A percentile compares a stretch with the other conserved stretches of the same genome.
These are phyloP conservation scores for Disparrhopalites patrizii DNA, from an alignment of 2,888 invertebrate species.

Conservation along the genomic window DNA sequence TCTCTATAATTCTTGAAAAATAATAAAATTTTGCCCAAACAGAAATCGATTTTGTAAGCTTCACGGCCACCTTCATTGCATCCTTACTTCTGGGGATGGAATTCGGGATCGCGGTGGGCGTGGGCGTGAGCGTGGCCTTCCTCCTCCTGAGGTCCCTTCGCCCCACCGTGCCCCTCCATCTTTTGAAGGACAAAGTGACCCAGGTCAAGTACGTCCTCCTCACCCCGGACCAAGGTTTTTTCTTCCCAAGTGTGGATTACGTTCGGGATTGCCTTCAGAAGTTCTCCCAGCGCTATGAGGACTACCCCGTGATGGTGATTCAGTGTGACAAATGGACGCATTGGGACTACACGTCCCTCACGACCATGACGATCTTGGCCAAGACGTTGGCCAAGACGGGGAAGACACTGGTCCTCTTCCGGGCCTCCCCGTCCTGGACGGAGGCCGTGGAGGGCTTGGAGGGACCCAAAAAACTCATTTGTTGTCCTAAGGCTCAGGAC, in stretches of 20 bases:
- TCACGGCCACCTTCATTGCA: slow-evolving; percentile 74
- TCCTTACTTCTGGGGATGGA: slow-evolving; percentile 78
- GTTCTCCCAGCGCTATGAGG: slow-evolving; percentile 30
- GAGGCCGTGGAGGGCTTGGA: too few relatives aligned
- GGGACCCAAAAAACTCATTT: too few relatives aligned
- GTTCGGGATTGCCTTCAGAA: slow-evolving; percentile 32
- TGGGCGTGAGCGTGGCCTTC: slow-evolving; percentile 73
- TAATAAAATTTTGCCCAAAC: too few relatives aligned
- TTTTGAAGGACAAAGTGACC: slow-evolving; percentile 69
- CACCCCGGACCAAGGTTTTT: slow-evolving; percentile 29
- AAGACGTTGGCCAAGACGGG: too few relatives aligned
- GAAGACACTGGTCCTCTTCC: slow-evolving; percentile 23
- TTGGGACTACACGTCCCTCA: too few relatives aligned
- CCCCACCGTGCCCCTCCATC: slow-evolving; percentile 74
- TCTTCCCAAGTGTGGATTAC: slow-evolving; percentile 40
- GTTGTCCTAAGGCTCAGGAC: too few relatives aligned
- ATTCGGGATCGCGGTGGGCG: slow-evolving; percentile 79
- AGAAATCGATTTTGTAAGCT: slow-evolving; percentile 83
- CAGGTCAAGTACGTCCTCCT: slow-evolving; percentile 50
- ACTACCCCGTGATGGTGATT: slow-evolving; percentile 25
- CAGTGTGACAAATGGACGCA: too few relatives aligned
- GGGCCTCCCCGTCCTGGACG: background rate
- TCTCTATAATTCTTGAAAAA: too few relatives aligned
- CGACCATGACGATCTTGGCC: slow-evolving; percentile 28
- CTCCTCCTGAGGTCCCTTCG: slow-evolving; percentile 81